Evolutionary conservation across 2,113 vertebrate species (phyloP).

Genomic region (Microtus pennsylvanicus): DNA sequence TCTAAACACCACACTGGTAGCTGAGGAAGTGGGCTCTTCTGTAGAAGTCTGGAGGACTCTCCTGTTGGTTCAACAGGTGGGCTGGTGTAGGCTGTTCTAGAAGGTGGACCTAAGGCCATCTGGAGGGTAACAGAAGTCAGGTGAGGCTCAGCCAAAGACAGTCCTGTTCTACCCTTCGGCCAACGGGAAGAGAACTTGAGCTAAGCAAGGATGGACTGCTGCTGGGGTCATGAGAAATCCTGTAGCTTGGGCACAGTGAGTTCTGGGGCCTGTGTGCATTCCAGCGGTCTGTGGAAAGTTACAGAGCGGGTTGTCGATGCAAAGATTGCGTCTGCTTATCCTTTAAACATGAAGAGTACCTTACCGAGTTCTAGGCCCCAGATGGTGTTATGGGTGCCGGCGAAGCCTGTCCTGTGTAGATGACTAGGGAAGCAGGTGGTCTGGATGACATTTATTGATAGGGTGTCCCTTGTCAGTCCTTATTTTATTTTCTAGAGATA

Average conservation of each 20-base stretch:
- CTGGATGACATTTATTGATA: not conserved
- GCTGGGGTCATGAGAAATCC: not conserved
- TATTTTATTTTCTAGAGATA: not conserved
- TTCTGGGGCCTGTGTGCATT: not conserved
- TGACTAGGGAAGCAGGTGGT: rapidly evolving
- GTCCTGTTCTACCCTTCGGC: too few species aligned
- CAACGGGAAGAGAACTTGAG: not conserved
- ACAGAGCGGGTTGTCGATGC: not conserved
- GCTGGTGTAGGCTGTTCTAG: not conserved
- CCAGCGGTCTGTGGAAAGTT: not conserved
- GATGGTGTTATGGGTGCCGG: not conserved
- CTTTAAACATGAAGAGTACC: not conserved
- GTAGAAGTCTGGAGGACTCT: not conserved
- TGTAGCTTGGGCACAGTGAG: not conserved
- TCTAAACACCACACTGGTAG: not conserved
- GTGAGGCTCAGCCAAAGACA: not conserved
- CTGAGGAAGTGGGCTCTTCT: not conserved
- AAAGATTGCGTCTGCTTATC: not conserved
- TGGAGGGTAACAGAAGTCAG: not conserved
- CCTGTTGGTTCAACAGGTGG: not conserved
- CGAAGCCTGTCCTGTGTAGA: not conserved
- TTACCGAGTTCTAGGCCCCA: not conserved
- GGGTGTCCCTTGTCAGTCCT: not conserved
- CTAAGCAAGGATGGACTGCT: rapidly evolving
- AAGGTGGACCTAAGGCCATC: not conserved